phyloP scores from a whole-genome alignment of 2,113 vertebrate genomes.

The Thalassoma bifasciatum region DNA sequence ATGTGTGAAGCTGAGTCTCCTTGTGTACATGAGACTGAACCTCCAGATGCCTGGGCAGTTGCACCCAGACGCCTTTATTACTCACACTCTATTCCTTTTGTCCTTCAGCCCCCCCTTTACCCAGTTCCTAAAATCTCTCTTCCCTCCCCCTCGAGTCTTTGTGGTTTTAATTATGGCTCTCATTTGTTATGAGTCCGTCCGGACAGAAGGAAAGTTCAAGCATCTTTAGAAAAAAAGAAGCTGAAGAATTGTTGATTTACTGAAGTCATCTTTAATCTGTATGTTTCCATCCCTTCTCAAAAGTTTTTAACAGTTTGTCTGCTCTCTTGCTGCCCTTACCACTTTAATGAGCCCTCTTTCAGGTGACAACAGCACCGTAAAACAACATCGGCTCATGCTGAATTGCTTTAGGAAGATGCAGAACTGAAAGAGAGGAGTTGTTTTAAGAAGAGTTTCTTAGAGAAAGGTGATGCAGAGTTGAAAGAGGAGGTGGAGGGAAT shows the following conservation, averaged over 20 bases:
- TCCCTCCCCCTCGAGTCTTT: slow-evolving; percentile 52
- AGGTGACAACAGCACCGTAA: slow-evolving; percentile 47
- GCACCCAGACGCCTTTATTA: slow-evolving; percentile 70
- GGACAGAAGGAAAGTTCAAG: slow-evolving; percentile 45
- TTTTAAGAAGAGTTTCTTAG: slow-evolving; percentile 25
- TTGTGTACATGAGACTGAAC: slow-evolving; percentile 44
- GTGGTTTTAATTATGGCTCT: slow-evolving; percentile 75
- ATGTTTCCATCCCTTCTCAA: not conserved
- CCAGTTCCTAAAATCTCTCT: slow-evolving; percentile 24
- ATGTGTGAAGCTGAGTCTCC: slow-evolving; percentile 35
- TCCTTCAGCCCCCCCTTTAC: slow-evolving; percentile 27
- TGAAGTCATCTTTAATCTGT: not conserved
- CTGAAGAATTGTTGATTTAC: not conserved
- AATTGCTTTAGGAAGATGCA: slow-evolving; percentile 29
- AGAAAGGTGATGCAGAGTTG: slow-evolving; percentile 11
- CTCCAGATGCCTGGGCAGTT: slow-evolving; percentile 67
- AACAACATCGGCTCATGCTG: slow-evolving; percentile 30
- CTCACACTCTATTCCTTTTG: slow-evolving; percentile 69
- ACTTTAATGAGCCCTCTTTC: slow-evolving; percentile 40
- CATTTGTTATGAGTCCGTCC: slow-evolving; percentile 69
- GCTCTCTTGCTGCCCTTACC: slow-evolving; percentile 26
- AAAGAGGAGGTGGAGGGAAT: not conserved
- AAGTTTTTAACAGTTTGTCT: slow-evolving; percentile 19
- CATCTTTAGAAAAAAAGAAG: slow-evolving; percentile 2
- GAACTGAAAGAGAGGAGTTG: not conserved